Percentiles rank a stretch among this genome's conserved stretches.
These are phyloP conservation scores for Arizona elegans DNA, from an alignment of 2,113 vertebrate species.

Conservation along the genomic window DNA sequence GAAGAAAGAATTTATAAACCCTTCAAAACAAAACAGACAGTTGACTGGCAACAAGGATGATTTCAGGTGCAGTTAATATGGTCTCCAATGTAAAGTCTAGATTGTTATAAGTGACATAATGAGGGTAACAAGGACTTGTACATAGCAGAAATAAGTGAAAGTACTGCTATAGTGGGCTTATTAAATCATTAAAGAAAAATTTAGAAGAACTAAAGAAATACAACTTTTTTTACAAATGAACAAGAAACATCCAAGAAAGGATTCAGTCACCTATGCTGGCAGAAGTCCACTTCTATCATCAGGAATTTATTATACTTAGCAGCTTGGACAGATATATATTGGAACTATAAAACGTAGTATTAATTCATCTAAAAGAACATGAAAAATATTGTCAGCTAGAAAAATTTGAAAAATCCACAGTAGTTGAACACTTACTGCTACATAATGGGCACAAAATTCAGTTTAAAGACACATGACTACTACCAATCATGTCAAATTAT, in stretches of 20 bases:
- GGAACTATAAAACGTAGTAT: background rate
- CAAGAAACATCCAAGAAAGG: background rate
- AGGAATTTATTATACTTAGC: background rate
- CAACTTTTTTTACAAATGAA: background rate
- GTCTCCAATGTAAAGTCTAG: background rate
- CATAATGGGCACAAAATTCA: background rate
- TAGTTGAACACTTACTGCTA: background rate
- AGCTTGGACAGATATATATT: background rate
- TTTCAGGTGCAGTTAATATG: background rate
- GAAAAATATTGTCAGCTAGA: background rate
- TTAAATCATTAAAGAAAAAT: background rate
- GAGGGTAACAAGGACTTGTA: background rate
- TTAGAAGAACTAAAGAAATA: background rate
- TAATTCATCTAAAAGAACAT: background rate
- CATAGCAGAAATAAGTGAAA: background rate
- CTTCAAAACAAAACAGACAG: background rate
- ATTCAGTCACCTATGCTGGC: background rate
- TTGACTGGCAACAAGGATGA: background rate
- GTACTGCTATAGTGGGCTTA: background rate
- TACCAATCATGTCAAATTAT: background rate
- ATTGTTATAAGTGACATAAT: background rate
- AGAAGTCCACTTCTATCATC: background rate
- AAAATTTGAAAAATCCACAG: background rate
- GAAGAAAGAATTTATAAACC: background rate
- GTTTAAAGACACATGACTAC: background rate